Conservation (phyloP, 2,113 vertebrate species). For the Centropus unirufus region DNA sequence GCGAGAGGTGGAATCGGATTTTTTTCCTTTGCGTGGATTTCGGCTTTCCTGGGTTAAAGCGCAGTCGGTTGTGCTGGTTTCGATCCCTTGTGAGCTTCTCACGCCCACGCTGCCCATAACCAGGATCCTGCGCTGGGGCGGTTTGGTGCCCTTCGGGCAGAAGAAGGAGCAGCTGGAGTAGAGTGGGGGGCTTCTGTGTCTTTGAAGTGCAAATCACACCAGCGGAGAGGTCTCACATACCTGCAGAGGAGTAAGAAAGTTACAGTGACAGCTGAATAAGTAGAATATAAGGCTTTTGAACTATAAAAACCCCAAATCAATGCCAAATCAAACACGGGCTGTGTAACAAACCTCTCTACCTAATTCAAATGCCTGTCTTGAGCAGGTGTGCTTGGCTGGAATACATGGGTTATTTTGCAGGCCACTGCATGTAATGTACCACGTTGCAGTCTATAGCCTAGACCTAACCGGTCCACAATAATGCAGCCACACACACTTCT, state of each 20-base stretch:
- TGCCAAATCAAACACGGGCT: neutral
- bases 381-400: neutral
- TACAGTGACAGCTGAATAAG: neutral
- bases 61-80: neutral
- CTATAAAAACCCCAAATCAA: neutral
- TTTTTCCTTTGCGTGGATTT: neutral
- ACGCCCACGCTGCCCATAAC: accelerated
- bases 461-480: neutral
- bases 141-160: neutral
- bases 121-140: accelerated
- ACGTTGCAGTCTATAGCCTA: neutral
- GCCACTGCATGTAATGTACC: accelerated
- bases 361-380: neutral
- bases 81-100: neutral
- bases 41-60: neutral
- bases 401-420: neutral
- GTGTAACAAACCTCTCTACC: neutral
- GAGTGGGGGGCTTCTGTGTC: accelerated
- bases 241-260: neutral
- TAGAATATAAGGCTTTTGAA: neutral
- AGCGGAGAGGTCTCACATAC: neutral
- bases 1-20: neutral
- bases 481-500: neutral
- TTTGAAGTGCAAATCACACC: neutral
- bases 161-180: no score